Base-by-base conservation (phyloP, 1,140 invertebrate genomes). In the Cecropterus lyciades region DNA sequence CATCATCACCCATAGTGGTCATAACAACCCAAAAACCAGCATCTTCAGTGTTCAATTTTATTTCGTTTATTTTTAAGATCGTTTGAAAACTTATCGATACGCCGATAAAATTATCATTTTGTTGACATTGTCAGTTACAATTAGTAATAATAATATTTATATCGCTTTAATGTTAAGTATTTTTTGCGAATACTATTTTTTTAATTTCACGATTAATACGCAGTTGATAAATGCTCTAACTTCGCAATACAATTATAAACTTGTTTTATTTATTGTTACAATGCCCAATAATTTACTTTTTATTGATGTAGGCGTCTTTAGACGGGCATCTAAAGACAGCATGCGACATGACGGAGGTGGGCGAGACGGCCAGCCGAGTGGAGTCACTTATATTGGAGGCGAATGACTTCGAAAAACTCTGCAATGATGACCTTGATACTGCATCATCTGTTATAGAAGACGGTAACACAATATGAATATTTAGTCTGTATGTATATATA, bases 261-360 rank as follows among this genome's bases (percentile, higher is more conserved):
- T 33, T 33, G 3, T 33, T 33, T 33, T 33, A 33, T 33, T 33
- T n/a, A n/a, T 11, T 11, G 5, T 24, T 24, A 24, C 20, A 5
- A 24, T 24, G 20, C 20, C 20, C 1, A 8, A 33, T 51, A 46
- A 40, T 6, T 49, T 37, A 40, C 42, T 40, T 66, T 42, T 51
- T 27, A 51, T 57, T 49, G 37, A 62, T 52, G 60, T 70, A 95
- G 94, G 91, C 93, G 33, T 94, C 93, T 82, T 94, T 96, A 80
- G 95, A 96, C 80, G 92, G 93, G 42, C 95, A 96, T 90, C 80
- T 96, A 68, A 96, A 96, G 92, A 94, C 93, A 6, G 93, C 95
- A n/a, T 94, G 95, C 55, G 95, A 96, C 59, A 96, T 98, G 95
- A 96, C 95, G 0, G 97, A 98, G 87, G 94, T 97, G 48, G 97